These are phyloP conservation scores for Sipha maydis DNA, from an alignment of 2,888 invertebrate species.

Conservation along the genomic window DNA sequence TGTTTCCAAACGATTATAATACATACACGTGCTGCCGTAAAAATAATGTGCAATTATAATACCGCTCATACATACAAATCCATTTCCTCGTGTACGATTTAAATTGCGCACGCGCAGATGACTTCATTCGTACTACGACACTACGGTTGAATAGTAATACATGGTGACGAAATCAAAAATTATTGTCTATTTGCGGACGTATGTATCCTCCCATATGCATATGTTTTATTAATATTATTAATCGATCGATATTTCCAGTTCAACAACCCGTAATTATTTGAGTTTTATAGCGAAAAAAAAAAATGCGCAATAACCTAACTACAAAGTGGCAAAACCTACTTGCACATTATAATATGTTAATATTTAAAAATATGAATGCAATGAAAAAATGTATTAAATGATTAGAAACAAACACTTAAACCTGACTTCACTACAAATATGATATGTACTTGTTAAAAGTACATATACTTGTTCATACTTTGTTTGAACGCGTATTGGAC, in stretches of 20 bases:
- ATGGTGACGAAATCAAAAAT: not conserved
- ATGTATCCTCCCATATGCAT: not conserved
- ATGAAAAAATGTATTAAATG: too few relatives aligned
- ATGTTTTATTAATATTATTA: not conserved
- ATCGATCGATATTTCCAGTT: not conserved
- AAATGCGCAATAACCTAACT: not conserved
- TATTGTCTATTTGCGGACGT: not conserved
- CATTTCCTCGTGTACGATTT: not conserved
- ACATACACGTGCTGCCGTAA: too few relatives aligned
- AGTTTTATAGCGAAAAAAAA: conserved; percentile 1
- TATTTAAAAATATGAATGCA: too few relatives aligned
- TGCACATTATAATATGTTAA: too few relatives aligned
- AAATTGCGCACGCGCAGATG: not conserved
- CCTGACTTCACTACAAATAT: too few relatives aligned
- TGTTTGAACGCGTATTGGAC: too few relatives aligned
- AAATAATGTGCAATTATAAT: too few relatives aligned
- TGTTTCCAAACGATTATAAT: not conserved
- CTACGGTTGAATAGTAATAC: not conserved
- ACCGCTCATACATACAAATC: too few relatives aligned
- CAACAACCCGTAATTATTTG: not conserved
- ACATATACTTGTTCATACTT: too few relatives aligned
- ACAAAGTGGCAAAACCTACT: not conserved
- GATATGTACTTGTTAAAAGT: too few relatives aligned
- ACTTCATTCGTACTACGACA: not conserved
- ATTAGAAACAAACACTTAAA: too few relatives aligned